Percentiles rank a stretch among this genome's conserved stretches.
Evolutionary conservation across 1,140 invertebrate genomes (phyloP).

Genomic region (Dreissena polymorpha): DNA sequence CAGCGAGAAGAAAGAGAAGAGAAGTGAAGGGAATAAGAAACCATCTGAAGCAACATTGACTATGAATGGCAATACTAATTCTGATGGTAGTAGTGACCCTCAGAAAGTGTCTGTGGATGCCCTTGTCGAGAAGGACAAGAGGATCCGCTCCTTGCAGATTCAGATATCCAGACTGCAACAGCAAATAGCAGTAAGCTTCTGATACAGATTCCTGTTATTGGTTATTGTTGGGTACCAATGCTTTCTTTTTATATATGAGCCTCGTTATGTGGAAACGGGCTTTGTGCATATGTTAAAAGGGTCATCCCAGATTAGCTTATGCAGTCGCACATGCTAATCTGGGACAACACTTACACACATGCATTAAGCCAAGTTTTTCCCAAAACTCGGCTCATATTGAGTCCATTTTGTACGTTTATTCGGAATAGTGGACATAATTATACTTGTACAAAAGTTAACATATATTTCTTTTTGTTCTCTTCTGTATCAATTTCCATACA

Average conservation of each 20-base stretch:
- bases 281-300: too few relatives aligned
- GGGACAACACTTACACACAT: too few relatives aligned
- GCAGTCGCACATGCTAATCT: too few relatives aligned
- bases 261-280: background rate
- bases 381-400: too few relatives aligned
- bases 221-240: background rate
- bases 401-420: too few relatives aligned
- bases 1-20: slow-evolving; percentile 1
- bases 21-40: slow-evolving; percentile 29
- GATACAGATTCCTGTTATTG: background rate
- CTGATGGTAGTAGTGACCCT: slow-evolving; percentile 17
- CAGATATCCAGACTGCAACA: slow-evolving; percentile 67
- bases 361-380: too few relatives aligned
- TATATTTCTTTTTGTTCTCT: too few relatives aligned
- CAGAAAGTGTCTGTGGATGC: slow-evolving; percentile 44
- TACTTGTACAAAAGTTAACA: too few relatives aligned
- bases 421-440: too few relatives aligned
- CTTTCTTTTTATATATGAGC: background rate
- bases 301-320: too few relatives aligned
- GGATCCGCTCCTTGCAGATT: slow-evolving; percentile 65
- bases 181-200: slow-evolving; percentile 70
- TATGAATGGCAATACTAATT: slow-evolving; percentile 10
- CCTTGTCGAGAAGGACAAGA: slow-evolving; percentile 61
- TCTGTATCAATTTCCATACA: too few relatives aligned
- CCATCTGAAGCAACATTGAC: background rate